Evolutionary conservation across 2,113 vertebrate genomes (phyloP), one percentile per base, ranked within the genome.

Genomic region (Sinocyclocheilus maitianheensis): DNA sequence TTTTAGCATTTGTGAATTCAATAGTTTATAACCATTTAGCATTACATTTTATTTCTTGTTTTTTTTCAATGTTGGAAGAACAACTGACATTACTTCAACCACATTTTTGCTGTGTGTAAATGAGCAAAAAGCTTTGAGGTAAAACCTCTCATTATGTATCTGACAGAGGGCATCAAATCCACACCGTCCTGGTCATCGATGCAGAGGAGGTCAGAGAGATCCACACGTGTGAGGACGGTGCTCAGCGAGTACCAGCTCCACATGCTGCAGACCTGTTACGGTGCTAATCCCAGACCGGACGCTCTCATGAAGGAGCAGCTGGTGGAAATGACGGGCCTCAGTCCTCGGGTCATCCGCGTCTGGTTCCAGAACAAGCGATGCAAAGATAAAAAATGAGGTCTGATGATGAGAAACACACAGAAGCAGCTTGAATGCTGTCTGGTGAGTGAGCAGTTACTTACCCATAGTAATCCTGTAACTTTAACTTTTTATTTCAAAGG

Each of bases 341-440:
- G 97, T 88, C 97, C 98, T 9, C 88, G 98, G 1, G 98, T 99
- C 87, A 99, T 99, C 91, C 96, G 98, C 55, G 97, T 99, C 84
- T 99, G 98, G 98, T 99, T 99, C 94, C 98, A 99, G 94, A 99
- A 99, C 94, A 99, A 99, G 89, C 96, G 98, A 72, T 99, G 98
- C 94, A 99, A 99, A 89, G 98, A 99, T 94, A 99, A 99, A 93
- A 99, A 99, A 89, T 97, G 95, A 76, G 96, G 96, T 20, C 94
- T 97, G 30, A 95, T 97, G 40, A 97, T 97, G 95, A 99, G 97
- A 89, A 97, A 98, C 91, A 94, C 96, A 43, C 97, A 98, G 92
- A 96, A 97, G 83, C 96, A 97, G 92, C 96, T 96, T 96, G 92
- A 96, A 81, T 90, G 96, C 97, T 94, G 97, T 97, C 94, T 53